phyloP scores from a whole-genome alignment of 2,888 invertebrate species.

The Erebia epiphron region DNA sequence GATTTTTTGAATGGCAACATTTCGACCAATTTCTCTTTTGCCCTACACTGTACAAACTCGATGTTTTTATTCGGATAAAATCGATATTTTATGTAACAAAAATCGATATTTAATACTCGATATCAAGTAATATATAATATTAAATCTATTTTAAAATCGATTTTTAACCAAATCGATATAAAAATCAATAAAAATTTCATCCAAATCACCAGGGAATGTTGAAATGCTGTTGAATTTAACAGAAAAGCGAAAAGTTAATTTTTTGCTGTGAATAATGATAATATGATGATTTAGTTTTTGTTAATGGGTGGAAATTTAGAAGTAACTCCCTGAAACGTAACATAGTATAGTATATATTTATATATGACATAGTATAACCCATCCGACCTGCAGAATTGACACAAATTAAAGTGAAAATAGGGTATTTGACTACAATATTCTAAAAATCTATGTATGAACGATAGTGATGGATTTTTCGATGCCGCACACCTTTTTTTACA shows the following conservation, averaged over 20 bases:
- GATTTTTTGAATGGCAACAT: conserved; percentile 68
- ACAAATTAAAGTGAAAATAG: background rate
- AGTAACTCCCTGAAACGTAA: conserved; percentile 16
- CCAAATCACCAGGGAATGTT: conserved; percentile 56
- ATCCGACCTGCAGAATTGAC: conserved; percentile 10
- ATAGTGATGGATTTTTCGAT: too few species aligned
- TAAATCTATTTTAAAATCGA: conserved; percentile 1
- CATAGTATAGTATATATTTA: background rate
- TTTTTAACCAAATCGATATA: background rate
- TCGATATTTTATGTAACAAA: conserved; percentile 33
- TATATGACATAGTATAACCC: background rate
- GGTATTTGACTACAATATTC: conserved; percentile 22
- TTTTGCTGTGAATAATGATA: conserved; percentile 27
- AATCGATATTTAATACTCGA: background rate
- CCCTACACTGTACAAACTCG: conserved; percentile 80
- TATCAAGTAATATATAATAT: background rate
- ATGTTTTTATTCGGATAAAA: conserved; percentile 47
- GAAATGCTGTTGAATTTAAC: conserved; percentile 70
- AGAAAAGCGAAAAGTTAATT: conserved; percentile 37
- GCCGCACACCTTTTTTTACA: too few species aligned
- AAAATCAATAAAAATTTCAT: conserved; percentile 31
- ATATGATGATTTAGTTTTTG: conserved; percentile 19
- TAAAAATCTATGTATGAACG: background rate
- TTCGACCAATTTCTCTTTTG: conserved; percentile 54
- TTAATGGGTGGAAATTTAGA: conserved; percentile 19